These are phyloP conservation scores for Kryptolebias ocellatus DNA, from an alignment of 2,797 vertebrate species.

Conservation along the genomic window DNA sequence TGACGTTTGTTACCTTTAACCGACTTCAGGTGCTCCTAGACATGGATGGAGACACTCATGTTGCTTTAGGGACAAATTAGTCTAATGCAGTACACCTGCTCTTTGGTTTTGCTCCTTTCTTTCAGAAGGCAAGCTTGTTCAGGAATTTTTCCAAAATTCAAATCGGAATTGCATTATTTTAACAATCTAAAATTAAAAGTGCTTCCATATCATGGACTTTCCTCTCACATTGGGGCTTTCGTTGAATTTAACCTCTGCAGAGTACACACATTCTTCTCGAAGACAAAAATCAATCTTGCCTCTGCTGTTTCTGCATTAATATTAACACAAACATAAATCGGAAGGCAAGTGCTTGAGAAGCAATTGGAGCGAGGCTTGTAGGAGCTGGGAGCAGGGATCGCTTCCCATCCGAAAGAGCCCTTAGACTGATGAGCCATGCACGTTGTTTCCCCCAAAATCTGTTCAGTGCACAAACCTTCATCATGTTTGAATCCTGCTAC, in stretches of 20 bases:
- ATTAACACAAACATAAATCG: slow-evolving; percentile 6
- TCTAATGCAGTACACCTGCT: no score
- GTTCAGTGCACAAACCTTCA: neutral
- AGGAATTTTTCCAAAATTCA: neutral
- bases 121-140: neutral
- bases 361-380: slow-evolving; percentile 4
- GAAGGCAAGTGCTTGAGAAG: slow-evolving; percentile 1
- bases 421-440: neutral
- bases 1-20: neutral
- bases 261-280: neutral
- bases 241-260: neutral
- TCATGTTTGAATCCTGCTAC: neutral
- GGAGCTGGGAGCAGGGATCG: neutral
- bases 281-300: neutral
- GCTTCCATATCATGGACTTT: neutral
- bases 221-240: neutral
- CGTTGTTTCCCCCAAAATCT: neutral
- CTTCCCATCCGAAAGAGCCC: slow-evolving; percentile 1
- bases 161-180: neutral
- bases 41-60: neutral
- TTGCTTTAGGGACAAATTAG: neutral
- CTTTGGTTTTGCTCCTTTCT: neutral
- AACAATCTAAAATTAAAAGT: neutral
- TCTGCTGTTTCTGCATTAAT: slow-evolving; percentile 3
- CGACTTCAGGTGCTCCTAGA: neutral